A percentile compares a stretch with the other conserved stretches of the same genome.
phyloP scores from a whole-genome alignment of 2,113 vertebrate species.

The Xenus cinereus region DNA sequence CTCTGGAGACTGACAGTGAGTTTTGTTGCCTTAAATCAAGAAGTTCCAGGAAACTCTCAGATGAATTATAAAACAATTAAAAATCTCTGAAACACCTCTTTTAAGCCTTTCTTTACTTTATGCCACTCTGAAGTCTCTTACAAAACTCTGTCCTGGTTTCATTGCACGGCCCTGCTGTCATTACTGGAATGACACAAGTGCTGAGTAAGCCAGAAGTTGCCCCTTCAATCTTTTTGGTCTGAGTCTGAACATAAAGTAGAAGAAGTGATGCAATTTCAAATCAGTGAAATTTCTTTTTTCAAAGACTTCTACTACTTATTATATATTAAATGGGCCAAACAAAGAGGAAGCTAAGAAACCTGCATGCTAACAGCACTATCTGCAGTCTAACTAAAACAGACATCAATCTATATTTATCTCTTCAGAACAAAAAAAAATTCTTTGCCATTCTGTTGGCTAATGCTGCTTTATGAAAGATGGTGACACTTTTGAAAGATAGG shows the following conservation, averaged over 20 bases:
- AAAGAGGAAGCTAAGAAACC: not conserved
- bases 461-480: not conserved
- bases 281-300: not conserved
- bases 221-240: not conserved
- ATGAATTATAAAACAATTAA: not conserved
- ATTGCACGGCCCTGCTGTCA: not conserved
- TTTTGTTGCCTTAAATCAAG: not conserved
- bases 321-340: not conserved
- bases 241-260: not conserved
- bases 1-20: not conserved
- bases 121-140: fast-evolving
- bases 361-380: not conserved
- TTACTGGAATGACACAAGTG: not conserved
- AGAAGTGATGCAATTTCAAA: not conserved
- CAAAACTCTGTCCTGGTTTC: not conserved
- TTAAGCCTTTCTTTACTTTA: not conserved
- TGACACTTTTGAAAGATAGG: fast-evolving
- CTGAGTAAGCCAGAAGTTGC: not conserved
- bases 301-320: not conserved
- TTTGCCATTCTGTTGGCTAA: not conserved
- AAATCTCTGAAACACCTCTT: not conserved
- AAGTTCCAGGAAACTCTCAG: not conserved
- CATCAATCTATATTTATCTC: not conserved
- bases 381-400: not conserved
- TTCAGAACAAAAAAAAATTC: not conserved